A percentile compares a stretch with the other conserved stretches of the same genome.
Conservation (phyloP, 2,797 vertebrate genomes). For the Tauraco hartlaubi region DNA sequence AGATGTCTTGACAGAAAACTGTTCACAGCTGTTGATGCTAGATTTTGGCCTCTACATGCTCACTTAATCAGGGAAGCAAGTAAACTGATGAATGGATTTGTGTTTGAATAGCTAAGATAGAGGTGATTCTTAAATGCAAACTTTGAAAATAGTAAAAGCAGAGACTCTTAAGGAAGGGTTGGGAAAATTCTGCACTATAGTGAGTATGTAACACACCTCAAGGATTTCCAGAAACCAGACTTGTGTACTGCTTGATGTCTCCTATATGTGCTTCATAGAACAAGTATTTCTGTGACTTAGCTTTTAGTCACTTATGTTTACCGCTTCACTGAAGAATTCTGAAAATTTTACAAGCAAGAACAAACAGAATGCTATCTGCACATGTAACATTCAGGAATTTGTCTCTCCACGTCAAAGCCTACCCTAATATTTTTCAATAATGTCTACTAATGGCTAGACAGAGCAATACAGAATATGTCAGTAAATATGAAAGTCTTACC, state of each 20-base stretch:
- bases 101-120: not conserved
- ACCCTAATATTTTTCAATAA: not conserved
- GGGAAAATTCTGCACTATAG: not conserved
- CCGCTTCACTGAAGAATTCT: not conserved
- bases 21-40: not conserved
- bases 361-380: not conserved
- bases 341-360: not conserved
- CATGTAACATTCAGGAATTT: not conserved
- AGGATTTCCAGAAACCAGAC: not conserved
- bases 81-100: not conserved
- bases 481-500: not conserved
- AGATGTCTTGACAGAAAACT: constrained; percentile 37
- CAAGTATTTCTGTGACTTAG: not conserved
- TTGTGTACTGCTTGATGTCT: not conserved
- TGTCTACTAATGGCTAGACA: not conserved
- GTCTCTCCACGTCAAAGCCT: not conserved
- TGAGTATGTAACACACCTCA: not conserved
- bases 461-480: not conserved
- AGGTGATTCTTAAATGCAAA: not conserved
- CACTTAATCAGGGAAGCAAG: not conserved
- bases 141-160: not conserved
- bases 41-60: not conserved
- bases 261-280: not conserved
- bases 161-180: not conserved
- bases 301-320: not conserved